Base-by-base conservation (phyloP, 2,797 vertebrate species). In the Sarcoramphus papa region DNA sequence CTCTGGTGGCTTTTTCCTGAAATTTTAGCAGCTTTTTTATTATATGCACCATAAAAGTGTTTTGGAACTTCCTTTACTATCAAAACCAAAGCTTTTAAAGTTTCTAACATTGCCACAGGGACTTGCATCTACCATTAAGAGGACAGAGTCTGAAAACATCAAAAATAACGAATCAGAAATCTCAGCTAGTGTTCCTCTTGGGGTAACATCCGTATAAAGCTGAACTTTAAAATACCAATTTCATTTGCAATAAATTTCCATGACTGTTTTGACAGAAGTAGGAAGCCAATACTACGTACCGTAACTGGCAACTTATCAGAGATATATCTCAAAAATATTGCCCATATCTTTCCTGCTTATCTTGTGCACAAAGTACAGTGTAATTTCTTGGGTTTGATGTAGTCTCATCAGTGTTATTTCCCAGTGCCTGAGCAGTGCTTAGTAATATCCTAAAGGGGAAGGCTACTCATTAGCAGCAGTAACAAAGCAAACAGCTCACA, bases 1-100 rank as follows among this genome's bases (percentile, higher is more conserved):
- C 94, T 85, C 86, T 54, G 28, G 62, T 40, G 86, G 20, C 41
- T 85, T 83, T 87, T 96, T 79, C 43, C 56, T 76, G 19, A 77
- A 40, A 80, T 80, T 91, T 95, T 69, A 91, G 78, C 75, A 90
- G 40, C 60, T 91, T 88, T 96, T 95, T 90, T 89, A 80, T 88
- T 92, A 74, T 47, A 83, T 56, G 64, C 33, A 75, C 74, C 40
- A 86, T 93, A 60, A 91, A 94, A 85, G 23, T 35, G 30, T 77
- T 94, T 96, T 63, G 53, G 47, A 95, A 92, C 77, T 91, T 81
- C 40, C 50, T 96, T 94, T 81, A 67, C 72, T 69, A 82, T 81
- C 59, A 88, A 93, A 93, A 70, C 40, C n/a, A 97, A 88, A 93
- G 88, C 88, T 97, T 97, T 95, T 85, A 90, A 91, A 92, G 43